These are phyloP conservation scores for Rhinoraja longicauda DNA, from an alignment of 2,797 vertebrate genomes.

Conservation along the genomic window DNA sequence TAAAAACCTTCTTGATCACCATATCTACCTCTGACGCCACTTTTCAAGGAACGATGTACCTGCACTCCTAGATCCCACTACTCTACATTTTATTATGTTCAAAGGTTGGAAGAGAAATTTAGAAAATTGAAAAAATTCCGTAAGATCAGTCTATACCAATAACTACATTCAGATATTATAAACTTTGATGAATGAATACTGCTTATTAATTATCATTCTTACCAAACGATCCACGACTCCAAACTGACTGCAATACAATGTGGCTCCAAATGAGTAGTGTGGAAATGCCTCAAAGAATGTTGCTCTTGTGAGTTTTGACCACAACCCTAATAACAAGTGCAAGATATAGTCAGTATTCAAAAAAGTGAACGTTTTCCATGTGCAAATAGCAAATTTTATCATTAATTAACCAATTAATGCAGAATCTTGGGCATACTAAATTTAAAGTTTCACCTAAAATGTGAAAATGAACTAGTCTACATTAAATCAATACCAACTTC, in stretches of 20 bases:
- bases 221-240: constrained; percentile 92
- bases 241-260: constrained; percentile 87
- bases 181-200: neutral
- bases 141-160: neutral
- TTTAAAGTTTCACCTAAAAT: neutral
- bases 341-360: neutral
- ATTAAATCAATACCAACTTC: neutral
- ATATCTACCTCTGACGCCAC: too few species aligned
- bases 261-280: constrained; percentile 65
- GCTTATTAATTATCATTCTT: constrained; percentile 46
- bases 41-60: too few species aligned
- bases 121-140: too few species aligned
- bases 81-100: too few species aligned
- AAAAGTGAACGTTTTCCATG: neutral
- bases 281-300: constrained; percentile 82
- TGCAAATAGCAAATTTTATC: neutral
- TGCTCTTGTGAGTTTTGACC: constrained; percentile 78
- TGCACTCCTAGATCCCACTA: too few species aligned
- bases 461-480: neutral
- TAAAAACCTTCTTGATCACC: too few species aligned
- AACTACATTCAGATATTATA: neutral
- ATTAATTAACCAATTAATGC: neutral
- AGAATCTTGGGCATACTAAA: neutral
- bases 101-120: neutral
- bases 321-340: constrained; percentile 67